A percentile compares a stretch with the other conserved stretches of the same genome.
phyloP scores from a whole-genome alignment of 2,888 invertebrate species.

The Lomographa bimaculata region DNA sequence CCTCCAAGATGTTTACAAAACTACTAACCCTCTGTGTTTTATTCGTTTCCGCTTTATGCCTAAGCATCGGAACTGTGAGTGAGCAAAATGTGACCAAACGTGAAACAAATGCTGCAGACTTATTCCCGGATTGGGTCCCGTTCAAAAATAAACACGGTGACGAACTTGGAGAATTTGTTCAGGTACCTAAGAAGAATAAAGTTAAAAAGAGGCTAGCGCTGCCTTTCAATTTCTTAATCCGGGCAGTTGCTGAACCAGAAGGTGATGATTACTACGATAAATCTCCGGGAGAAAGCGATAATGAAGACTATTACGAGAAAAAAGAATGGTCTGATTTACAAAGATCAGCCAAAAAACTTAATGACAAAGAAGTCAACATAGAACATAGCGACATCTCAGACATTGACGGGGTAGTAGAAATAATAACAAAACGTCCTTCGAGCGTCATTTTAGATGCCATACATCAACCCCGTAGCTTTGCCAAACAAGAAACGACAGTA shows the following conservation, averaged over 20 bases:
- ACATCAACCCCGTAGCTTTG: conserved; percentile 27
- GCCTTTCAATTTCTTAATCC: conserved; percentile 62
- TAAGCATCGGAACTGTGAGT: conserved; percentile 59
- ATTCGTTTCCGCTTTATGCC: conserved; percentile 38
- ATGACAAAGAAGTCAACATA: conserved; percentile 25
- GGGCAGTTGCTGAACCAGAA: conserved; percentile 60
- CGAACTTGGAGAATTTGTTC: conserved; percentile 64
- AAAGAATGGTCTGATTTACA: conserved; percentile 69
- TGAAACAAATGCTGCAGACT: conserved; percentile 49
- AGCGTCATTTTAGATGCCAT: conserved; percentile 41
- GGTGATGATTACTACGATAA: conserved; percentile 64
- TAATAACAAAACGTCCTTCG: conserved; percentile 49
- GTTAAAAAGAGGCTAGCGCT: conserved; percentile 68
- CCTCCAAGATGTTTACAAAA: conserved; percentile 40
- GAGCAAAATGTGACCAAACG: conserved; percentile 60
- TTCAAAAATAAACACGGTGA: conserved; percentile 72
- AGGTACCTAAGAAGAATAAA: conserved; percentile 54
- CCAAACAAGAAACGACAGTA: too few species aligned
- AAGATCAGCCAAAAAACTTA: conserved; percentile 40
- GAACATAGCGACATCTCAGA: conserved; percentile 55
- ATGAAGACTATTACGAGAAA: conserved; percentile 68
- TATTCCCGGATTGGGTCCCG: conserved; percentile 77
- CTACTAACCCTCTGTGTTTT: conserved; percentile 36
- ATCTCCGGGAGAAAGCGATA: conserved; percentile 57
- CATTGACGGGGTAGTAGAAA: conserved; percentile 66